Evolutionary conservation across 2,888 invertebrate genomes (phyloP).

Genomic region (Taphrorychus bicolor): DNA sequence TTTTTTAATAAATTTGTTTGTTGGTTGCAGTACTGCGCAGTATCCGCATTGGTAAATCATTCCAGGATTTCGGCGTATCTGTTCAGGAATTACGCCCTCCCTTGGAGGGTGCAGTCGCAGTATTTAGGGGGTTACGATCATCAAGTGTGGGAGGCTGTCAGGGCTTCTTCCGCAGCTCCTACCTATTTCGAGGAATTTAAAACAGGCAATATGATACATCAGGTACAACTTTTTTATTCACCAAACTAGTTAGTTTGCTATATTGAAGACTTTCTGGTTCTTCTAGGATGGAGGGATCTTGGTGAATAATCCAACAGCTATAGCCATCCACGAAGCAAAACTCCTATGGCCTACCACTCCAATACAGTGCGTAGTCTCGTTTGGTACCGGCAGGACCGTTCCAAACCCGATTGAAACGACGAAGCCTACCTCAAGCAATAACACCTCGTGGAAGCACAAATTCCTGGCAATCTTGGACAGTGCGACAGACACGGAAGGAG

Average conservation of each 20-base stretch:
- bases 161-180: conserved; percentile 92
- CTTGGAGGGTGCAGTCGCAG: conserved; percentile 72
- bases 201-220: conserved; percentile 72
- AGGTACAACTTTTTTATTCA: conserved; percentile 59
- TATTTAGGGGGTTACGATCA: conserved; percentile 76
- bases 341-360: conserved; percentile 79
- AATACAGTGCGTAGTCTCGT: conserved; percentile 81
- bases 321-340: conserved; percentile 87
- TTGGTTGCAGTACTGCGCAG: conserved; percentile 72
- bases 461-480: conserved; percentile 82
- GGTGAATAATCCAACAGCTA: conserved; percentile 87
- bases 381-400: conserved; percentile 77
- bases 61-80: conserved; percentile 76
- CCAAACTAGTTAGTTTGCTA: too few species aligned
- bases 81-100: conserved; percentile 85
- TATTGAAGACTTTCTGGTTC: too few species aligned
- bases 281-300: conserved; percentile 76
- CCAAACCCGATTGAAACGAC: conserved; percentile 54
- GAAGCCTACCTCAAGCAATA: conserved; percentile 48
- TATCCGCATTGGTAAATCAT: conserved; percentile 82
- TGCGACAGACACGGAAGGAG: conserved; percentile 87
- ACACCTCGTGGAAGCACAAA: conserved; percentile 77
- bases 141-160: conserved; percentile 81
- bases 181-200: conserved; percentile 88
- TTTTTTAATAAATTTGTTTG: too few species aligned